phyloP scores from a whole-genome alignment of 2,113 vertebrate genomes.

The Sander vitreus region DNA sequence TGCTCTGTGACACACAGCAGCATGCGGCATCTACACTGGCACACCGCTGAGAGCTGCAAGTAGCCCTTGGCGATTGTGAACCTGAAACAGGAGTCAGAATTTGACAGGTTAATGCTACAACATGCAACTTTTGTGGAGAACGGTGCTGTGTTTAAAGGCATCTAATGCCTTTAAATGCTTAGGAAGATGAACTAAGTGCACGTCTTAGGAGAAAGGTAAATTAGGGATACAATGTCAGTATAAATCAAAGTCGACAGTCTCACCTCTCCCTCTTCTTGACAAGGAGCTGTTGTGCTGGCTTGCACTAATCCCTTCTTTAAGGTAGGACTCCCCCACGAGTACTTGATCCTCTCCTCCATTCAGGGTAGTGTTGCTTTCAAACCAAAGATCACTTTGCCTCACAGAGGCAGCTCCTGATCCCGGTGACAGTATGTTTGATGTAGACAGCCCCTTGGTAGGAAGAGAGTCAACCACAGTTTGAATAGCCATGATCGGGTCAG shows the following conservation, averaged over 20 bases:
- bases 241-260: conserved; percentile 1
- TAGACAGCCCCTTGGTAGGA: conserved; percentile 34
- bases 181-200: neutral
- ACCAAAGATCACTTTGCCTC: conserved; percentile 65
- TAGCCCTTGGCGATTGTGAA: conserved; percentile 73
- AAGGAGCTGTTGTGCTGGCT: conserved; percentile 82
- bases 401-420: conserved; percentile 35
- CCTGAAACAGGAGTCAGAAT: conserved; percentile 69
- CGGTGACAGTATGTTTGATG: conserved; percentile 38
- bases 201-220: neutral
- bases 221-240: neutral
- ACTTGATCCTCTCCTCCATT: conserved; percentile 83
- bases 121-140: neutral
- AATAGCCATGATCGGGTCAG: neutral
- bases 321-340: conserved; percentile 61
- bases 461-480: neutral
- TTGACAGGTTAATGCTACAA: neutral
- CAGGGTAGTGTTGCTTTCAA: conserved; percentile 83
- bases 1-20: conserved; percentile 60
- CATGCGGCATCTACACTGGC: conserved; percentile 77
- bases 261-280: conserved; percentile 88
- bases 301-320: conserved; percentile 77
- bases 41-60: conserved; percentile 68
- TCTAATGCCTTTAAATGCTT: neutral
- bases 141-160: neutral